Evolutionary conservation across 2,797 vertebrate species (phyloP), one percentile per base, ranked within the genome.

Genomic region (Rhynchotus rufescens): DNA sequence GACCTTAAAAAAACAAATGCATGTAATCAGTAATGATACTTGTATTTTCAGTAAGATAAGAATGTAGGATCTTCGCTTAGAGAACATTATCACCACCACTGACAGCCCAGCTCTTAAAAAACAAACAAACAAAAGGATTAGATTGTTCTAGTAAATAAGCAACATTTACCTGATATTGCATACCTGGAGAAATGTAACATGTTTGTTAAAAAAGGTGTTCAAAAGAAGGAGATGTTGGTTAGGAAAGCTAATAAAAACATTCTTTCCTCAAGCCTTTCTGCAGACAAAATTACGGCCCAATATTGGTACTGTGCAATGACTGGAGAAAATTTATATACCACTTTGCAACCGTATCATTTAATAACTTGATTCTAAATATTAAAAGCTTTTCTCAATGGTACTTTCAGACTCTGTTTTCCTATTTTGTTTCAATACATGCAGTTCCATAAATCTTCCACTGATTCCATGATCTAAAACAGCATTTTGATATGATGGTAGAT

Each of bases 1-100:
- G 96, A 88, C 74, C 99, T 99, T 94, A 93, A 86, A 95, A 95
- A 96, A 89, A 87, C 45, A 85, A 72, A 61, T 22, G 69, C n/a
- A 83, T 47, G 2, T 10, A 28, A 36, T 88, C 9, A 89, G 28
- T 28, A 90, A 62, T 6, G 45, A 90, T 60, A 92, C 57, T 30
- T 4, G 30, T 64, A 83, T 82, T 57, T 72, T 17, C 72, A 77
- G 6, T 28, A 83, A 36, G n/a, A 78, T 44, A 68, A 45, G 4
- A 32, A 84, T 75, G 30, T 16, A 4, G 28, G 20, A 65, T 66
- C 68, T 89, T 84, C 7, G 57, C 60, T 78, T 78, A 40, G 26
- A 64, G 2, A 64, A 44, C 8, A 23, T 26, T 38, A 15, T 14
- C 23, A 54, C 6, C n/a, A 68, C 22, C 61, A 64, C 12, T 67